Base-by-base conservation (phyloP, 2,797 vertebrate genomes). In the Liasis olivaceus region DNA sequence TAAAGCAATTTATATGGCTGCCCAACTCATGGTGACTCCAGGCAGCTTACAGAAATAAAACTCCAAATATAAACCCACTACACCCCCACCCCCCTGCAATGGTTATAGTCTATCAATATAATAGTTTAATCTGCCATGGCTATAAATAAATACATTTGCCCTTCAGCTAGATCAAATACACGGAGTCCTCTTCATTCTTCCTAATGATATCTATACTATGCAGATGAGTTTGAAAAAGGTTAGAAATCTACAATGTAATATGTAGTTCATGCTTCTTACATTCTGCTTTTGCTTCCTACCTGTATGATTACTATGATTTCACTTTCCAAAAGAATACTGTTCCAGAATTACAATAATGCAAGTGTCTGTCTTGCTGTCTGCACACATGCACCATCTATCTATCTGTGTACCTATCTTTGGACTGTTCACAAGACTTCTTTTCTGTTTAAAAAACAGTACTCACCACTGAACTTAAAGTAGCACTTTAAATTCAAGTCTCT, bases 401-500 rank as follows among this genome's bases (percentile, higher is more conserved):
- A 4, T 90, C 85, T n/a, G 51, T 54, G 42, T 84, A 85, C 64
- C 58, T 42, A 13, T 17, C 89, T 93, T 91, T 89, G 92, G 51
- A 54, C 42, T 91, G 59, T 56, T 91, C 62, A 63, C 64, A 90
- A 89, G 64, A 94, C 92, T 14, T 86, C 59, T 91, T 91, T 94
- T 89, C 77, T 87, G 2, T 66, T 91, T 90, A 28, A 85, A 92
- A 94, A 92, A 91, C 36, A 85, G 24, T 81, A 47, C 36, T 60
- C 47, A 54, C 47, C 93, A 92, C 64, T 59, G 87, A 90, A 91
- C 94, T 72, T 60, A 90, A 63, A 92, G 28, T 54, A 94, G 93
- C 94, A 89, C 62, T 90, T 88, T 92, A 12, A 94, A 56, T 77
- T 94, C 88, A 89, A 56, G 13, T 85, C 91, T 92, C 51, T 94